Evolutionary conservation across 2,888 invertebrate genomes (phyloP).

Genomic region (Cotesia congregata): DNA sequence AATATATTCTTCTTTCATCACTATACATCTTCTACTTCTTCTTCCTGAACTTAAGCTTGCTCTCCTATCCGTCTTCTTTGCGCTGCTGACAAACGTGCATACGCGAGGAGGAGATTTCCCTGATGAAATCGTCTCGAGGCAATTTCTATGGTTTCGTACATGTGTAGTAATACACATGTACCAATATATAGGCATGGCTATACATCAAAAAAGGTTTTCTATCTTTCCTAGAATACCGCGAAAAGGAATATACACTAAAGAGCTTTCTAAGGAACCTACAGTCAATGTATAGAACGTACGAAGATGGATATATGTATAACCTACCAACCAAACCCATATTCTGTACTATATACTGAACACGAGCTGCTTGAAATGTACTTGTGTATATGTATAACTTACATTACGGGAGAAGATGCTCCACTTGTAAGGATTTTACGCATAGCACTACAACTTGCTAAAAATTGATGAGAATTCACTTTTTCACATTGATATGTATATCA

Average conservation of each 20-base stretch:
- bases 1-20: neutral
- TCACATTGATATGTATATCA: neutral
- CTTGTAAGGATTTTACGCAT: neutral
- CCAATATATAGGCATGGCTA: neutral
- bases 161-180: neutral
- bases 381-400: neutral
- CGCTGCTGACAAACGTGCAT: constrained; percentile 2
- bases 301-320: neutral
- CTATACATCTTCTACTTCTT: neutral
- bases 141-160: neutral
- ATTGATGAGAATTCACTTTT: neutral
- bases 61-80: neutral
- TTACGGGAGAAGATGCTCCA: neutral
- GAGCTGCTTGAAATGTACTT: neutral
- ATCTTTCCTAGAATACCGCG: neutral
- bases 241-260: neutral
- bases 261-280: neutral
- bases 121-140: constrained; percentile 22
- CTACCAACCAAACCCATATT: neutral
- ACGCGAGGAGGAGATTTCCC: constrained; percentile 16
- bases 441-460: neutral
- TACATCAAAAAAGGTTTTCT: neutral
- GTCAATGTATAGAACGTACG: neutral
- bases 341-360: neutral
- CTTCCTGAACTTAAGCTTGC: neutral